Evolutionary conservation across 2,888 invertebrate genomes (phyloP).

Genomic region (Eupelmus urozonus): DNA sequence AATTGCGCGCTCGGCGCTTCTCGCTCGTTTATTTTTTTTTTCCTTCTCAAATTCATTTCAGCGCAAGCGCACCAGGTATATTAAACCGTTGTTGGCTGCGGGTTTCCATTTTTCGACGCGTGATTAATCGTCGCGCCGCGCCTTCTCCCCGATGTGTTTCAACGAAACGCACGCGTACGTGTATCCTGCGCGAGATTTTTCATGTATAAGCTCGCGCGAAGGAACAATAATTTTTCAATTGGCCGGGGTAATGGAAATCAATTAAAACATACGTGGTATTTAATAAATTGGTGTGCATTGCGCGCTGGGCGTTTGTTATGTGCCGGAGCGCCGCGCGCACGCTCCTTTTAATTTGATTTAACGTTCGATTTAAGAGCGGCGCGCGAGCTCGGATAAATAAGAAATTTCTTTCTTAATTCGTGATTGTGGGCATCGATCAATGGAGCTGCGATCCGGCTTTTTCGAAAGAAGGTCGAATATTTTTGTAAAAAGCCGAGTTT

Average conservation of each 20-base stretch:
- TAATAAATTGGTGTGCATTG: neutral
- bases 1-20: neutral
- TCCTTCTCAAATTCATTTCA: neutral
- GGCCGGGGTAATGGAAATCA: slow-evolving; percentile 17
- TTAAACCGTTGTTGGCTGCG: neutral
- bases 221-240: slow-evolving; percentile 39
- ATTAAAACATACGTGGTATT: slow-evolving; percentile 18
- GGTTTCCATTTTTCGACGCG: slow-evolving; percentile 1
- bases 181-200: neutral
- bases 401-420: neutral
- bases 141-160: neutral
- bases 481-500: too few relatives aligned
- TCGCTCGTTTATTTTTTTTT: neutral
- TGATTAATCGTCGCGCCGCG: slow-evolving; percentile 35
- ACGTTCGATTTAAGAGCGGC: neutral
- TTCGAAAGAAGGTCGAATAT: too few relatives aligned
- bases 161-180: neutral
- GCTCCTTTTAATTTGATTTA: slow-evolving; percentile 1
- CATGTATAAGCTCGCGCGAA: neutral
- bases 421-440: neutral
- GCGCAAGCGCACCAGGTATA: neutral
- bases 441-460: too few relatives aligned
- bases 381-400: neutral
- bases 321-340: too few relatives aligned
- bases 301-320: neutral